Evolutionary conservation across 2,113 vertebrate genomes (phyloP), one percentile per base, ranked within the genome.

Genomic region (Plotosus lineatus): DNA sequence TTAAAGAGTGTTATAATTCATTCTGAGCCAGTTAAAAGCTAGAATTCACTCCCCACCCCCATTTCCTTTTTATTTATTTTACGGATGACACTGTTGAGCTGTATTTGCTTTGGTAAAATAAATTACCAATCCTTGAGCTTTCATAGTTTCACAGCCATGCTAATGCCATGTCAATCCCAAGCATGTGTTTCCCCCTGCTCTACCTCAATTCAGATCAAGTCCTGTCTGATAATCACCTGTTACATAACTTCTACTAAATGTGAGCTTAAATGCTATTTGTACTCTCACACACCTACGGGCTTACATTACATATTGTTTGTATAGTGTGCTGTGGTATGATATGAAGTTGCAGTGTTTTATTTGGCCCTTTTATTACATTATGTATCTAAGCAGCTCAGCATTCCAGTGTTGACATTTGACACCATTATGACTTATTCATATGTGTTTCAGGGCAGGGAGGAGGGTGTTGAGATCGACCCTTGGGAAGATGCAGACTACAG

Each of bases 401-500:
- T 65, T 26, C 60, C 31, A 58, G n/a, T 46, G 51, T 50, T 36
- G 11, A 69, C 61, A 8, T 66, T 60, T 69, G 17, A 68, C 46
- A 51, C 66, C 44, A 33, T 71, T 60, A 55, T 42, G 26, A 53
- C 38, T 17, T 44, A 69, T 80, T 33, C 69, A 23, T 66, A 50
- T 83, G 63, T 83, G 58, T 85, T 82, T 78, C 23, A 86, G 85
- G 85, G 85, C 12, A 91, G 94, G 73, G 92, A 94, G 63, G 92
- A 94, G 19, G 95, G 94, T 36, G 89, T 94, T 87, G 88, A 88
- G 15, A 94, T 95, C 84, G 95, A 96, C 90, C 94, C 92, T 0
- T 95, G 95, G 96, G 96, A 98, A 87, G 96, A 98, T 91, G 93
- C 95, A 0, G 90, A 96, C 87, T 96, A 94, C 88, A 90, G 89